phyloP scores from a whole-genome alignment of 2,888 invertebrate genomes.

The Acleris literana region DNA sequence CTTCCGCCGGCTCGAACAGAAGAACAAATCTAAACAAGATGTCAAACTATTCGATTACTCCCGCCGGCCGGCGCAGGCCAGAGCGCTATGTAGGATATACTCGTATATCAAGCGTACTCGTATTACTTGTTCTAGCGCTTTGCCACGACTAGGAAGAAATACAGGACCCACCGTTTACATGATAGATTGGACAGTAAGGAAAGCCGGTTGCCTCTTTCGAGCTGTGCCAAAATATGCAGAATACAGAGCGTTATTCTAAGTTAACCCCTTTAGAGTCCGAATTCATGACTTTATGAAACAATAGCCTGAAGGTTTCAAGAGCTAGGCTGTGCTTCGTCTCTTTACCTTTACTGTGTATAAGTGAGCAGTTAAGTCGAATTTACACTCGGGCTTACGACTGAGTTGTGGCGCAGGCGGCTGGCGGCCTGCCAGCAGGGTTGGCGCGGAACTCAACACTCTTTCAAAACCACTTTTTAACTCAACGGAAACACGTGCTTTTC shows the following conservation, averaged over 20 bases:
- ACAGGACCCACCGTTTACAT: too few relatives aligned
- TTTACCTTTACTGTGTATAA: conserved; percentile 3
- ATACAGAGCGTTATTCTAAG: too few relatives aligned
- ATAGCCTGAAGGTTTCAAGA: too few relatives aligned
- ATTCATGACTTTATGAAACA: too few relatives aligned
- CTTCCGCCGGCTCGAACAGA: background rate
- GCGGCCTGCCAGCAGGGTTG: conserved; percentile 40
- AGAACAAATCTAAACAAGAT: conserved; percentile 1
- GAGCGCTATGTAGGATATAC: background rate
- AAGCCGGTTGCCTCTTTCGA: too few relatives aligned
- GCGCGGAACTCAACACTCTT: background rate
- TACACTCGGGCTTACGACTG: conserved; percentile 43
- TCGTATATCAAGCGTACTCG: too few relatives aligned
- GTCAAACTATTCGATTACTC: conserved; percentile 2
- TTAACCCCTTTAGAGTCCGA: too few relatives aligned
- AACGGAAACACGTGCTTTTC: background rate
- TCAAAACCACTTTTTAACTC: background rate
- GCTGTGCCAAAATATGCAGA: too few relatives aligned
- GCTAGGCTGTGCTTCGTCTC: background rate
- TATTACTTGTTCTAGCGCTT: too few relatives aligned
- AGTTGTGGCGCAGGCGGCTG: conserved; percentile 39
- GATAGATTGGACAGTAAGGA: too few relatives aligned
- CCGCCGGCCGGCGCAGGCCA: background rate
- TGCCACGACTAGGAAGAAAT: too few relatives aligned
- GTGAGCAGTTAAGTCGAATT: conserved; percentile 20